Evolutionary conservation across 2,888 invertebrate species (phyloP), one percentile per base, ranked within the genome.

Genomic region (Ichneumon xanthorius): DNA sequence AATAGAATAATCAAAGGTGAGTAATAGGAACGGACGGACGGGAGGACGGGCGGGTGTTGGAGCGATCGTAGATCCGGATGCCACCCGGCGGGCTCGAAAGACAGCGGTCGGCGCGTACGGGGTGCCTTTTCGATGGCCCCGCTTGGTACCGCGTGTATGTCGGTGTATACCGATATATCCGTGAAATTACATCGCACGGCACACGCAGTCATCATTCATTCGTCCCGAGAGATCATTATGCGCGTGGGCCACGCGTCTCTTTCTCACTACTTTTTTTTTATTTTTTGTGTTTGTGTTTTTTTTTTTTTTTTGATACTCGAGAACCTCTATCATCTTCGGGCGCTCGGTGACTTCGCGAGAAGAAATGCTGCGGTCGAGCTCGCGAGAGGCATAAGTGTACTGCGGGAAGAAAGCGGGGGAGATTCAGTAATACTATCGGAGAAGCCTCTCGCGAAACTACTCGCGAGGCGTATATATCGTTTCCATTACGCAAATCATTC

Each of bases 401-500:
- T 11, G 37, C 30, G 40, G 40, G 40, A 22, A 7, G 61, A 16
- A n/a, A 63, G 61, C 61, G 6, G 30, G 30, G 30, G 61, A 33
- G 61, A 63, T 63, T 63, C 61, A 63, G 61, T 33, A 63, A 63
- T 58, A 70, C 68, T 81, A 70, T 75, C 33, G 81, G 50, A 53
- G 30, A 40, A 40, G 11, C 9, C 14, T 48, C 75, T 70, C 61
- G 48, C 45, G 61, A 61, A 53, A 70, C 61, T 63, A 33, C 33
- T 30, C 61, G 30, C 87, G 86, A 45, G 16, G 16, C 78, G 85
- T 65, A 77, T 81, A 76, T 90, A 76, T 90, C 90, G 88, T 87
- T 91, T 89, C 89, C 89, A 87, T 90, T 89, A 89, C 90, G 91
- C 91, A 90, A 92, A 91, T 91, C 90, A 90, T 90, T 88, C 87